These are phyloP conservation scores for Pardalotus punctatus DNA, from an alignment of 2,113 vertebrate genomes.

Conservation along the genomic window DNA sequence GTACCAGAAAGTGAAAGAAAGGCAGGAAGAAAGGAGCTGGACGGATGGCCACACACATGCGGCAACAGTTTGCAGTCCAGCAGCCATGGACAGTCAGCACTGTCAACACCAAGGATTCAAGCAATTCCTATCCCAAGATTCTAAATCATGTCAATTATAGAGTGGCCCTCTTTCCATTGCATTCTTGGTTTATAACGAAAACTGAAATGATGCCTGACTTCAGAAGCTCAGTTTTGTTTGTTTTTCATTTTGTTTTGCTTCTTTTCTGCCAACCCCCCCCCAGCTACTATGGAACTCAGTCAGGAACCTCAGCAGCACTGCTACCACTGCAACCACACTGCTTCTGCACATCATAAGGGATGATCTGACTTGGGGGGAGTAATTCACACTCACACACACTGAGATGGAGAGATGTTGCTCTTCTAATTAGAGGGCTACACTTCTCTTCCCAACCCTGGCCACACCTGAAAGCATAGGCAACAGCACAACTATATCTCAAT, in stretches of 20 bases:
- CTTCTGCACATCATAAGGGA: background rate
- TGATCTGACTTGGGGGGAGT: background rate
- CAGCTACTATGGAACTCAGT: background rate
- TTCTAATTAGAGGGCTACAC: slow-evolving; percentile 13
- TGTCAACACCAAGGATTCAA: background rate
- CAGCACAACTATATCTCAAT: background rate
- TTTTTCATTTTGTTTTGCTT: background rate
- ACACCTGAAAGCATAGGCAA: background rate
- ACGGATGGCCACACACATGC: background rate
- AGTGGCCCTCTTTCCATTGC: background rate
- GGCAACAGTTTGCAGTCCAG: background rate
- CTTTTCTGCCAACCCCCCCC: background rate
- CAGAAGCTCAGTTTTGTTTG: background rate
- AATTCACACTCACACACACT: background rate
- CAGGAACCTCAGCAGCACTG: background rate
- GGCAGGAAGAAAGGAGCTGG: background rate
- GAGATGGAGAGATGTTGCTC: background rate
- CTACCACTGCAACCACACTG: background rate
- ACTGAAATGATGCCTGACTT: background rate
- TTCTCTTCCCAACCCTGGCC: background rate
- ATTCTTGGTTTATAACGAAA: background rate
- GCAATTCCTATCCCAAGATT: background rate
- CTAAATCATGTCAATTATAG: background rate
- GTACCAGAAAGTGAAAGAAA: background rate
- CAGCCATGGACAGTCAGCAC: background rate